A percentile compares a stretch with the other conserved stretches of the same genome.
Conservation (phyloP, 1,140 invertebrate genomes). For the Aphis gossypii region DNA sequence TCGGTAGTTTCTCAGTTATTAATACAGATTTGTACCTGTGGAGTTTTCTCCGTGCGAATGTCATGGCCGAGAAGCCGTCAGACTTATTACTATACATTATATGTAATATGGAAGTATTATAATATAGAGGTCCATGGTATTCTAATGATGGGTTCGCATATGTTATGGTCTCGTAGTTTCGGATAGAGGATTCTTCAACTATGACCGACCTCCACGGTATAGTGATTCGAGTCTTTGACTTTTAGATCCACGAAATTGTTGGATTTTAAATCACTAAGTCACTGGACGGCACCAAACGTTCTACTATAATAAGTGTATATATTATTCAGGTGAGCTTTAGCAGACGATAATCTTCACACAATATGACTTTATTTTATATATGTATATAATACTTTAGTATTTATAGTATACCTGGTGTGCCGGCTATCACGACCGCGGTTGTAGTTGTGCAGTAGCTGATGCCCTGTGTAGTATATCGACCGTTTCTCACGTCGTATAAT, state of each 20-base stretch:
- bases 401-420: not conserved
- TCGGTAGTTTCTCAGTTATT: not conserved
- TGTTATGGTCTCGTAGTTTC: conserved; percentile 10
- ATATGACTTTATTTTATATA: not conserved
- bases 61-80: not conserved
- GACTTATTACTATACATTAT: not conserved
- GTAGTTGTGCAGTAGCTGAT: not conserved
- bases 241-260: not conserved
- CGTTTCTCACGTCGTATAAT: not conserved
- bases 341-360: not conserved
- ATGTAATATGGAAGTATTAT: not conserved
- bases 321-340: not conserved
- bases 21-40: not conserved
- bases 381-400: no score
- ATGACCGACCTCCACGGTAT: not conserved
- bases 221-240: conserved; percentile 16
- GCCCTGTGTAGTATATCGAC: not conserved
- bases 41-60: not conserved
- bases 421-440: not conserved
- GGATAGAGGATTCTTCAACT: not conserved
- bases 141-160: not conserved
- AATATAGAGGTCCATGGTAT: not conserved
- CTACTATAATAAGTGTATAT: not conserved
- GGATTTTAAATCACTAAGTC: not conserved
- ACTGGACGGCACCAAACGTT: not conserved